Percentiles rank a stretch among this genome's conserved stretches.
Evolutionary conservation across 2,888 invertebrate species (phyloP).

Genomic region (Spilarctia lutea): DNA sequence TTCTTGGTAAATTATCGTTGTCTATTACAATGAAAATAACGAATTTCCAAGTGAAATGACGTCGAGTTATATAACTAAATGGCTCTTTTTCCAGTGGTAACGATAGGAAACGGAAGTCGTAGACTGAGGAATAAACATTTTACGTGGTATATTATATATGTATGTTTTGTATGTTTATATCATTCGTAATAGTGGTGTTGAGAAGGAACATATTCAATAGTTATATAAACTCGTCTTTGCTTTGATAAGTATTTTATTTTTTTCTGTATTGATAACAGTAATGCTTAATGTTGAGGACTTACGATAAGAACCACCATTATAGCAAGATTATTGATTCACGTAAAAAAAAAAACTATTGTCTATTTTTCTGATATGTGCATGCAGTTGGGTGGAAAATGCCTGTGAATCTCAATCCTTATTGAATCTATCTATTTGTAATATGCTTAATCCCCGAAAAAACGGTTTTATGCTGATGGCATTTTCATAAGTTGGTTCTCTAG

Average conservation of each 20-base stretch:
- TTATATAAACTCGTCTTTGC: neutral
- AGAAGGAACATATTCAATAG: conserved; percentile 35
- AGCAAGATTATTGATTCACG: too few relatives aligned
- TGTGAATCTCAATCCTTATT: too few relatives aligned
- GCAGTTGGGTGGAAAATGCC: too few relatives aligned
- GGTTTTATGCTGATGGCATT: too few relatives aligned
- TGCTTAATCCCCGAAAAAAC: too few relatives aligned
- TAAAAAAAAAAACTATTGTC: too few relatives aligned
- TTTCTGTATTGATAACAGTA: neutral
- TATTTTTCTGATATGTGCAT: too few relatives aligned
- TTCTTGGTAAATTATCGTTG: neutral
- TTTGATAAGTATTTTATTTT: neutral
- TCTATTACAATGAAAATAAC: neutral
- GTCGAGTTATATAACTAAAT: neutral
- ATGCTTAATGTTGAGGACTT: neutral
- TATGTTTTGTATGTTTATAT: conserved; percentile 19
- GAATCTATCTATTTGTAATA: too few relatives aligned
- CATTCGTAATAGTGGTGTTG: conserved; percentile 38
- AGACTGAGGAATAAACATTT: conserved; percentile 49
- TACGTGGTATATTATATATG: conserved; percentile 32
- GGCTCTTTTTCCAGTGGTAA: conserved; percentile 32
- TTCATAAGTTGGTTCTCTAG: too few relatives aligned
- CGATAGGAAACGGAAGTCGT: conserved; percentile 53
- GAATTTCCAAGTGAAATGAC: neutral
- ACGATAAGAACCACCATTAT: too few relatives aligned